Base-by-base conservation (phyloP, 2,888 invertebrate species). In the Clostera curtula region DNA sequence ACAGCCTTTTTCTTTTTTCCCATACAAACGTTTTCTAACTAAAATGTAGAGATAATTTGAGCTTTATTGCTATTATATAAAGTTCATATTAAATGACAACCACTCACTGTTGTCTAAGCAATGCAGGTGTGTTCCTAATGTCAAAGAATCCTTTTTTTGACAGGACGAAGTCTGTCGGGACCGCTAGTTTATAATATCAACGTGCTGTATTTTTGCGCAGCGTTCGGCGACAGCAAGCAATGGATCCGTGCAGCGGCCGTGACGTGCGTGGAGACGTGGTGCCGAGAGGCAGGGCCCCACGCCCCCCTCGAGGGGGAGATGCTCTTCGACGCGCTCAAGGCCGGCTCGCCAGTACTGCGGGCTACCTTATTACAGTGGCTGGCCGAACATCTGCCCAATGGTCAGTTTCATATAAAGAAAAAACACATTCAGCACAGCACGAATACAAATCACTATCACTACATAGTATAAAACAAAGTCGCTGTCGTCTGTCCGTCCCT, bases 301-400 rank as follows among this genome's bases (percentile, higher is more conserved):
- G 90, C 90, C 36, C 92, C 96, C 34, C 45, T 85, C 5, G 97
- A 97, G 29, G 91, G 90, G 2, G 97, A 97, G 84, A 93, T 96
- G 87, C 87, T 97, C 37, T 87, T 88, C 7, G 96, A 97, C 73
- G 94, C 94, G 1, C 80, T 98, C 3, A 93, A 93, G 63, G 74
- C 88, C 0, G 96, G 96, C 29, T 94, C 95, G 20, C 97, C 97
- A 0, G 87, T 89, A 19, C 84, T 96, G 0, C 86, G 95, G 29
- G 86, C 90, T 1, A 93, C 96, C 66, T 72, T 97, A 31, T 90
- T 96, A 87, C 86, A 85, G 34, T 97, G 97, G 97, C 71, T 97
- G 23, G 87, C 92, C 0, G 92, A 93, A 34, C 91, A 92, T 51
- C 74, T 97, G 48, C 93, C 94, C 0, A 86, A 86, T 39, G 86